These are phyloP conservation scores for Poecilia wingei DNA, from an alignment of 2,797 vertebrate genomes.

Conservation along the genomic window DNA sequence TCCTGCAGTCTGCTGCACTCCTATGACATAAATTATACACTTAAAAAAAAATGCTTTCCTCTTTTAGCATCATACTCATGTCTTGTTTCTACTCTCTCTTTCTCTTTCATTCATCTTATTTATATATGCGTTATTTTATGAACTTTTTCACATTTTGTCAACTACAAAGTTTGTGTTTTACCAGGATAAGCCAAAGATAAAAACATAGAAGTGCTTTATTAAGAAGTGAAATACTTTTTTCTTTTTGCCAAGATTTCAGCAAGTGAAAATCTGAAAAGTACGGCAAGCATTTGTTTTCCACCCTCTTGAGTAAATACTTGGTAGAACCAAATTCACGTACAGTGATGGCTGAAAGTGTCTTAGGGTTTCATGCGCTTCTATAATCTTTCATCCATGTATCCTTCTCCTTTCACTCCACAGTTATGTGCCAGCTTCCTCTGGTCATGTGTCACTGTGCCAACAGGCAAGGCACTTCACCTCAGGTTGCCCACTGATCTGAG, in stretches of 20 bases:
- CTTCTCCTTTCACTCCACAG: not conserved
- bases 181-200: not conserved
- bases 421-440: not conserved
- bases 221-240: not conserved
- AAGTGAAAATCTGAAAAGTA: not conserved
- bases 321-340: not conserved
- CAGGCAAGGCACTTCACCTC: not conserved
- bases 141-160: not conserved
- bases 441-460: not conserved
- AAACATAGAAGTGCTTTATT: not conserved
- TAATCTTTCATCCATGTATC: not conserved
- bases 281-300: not conserved
- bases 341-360: not conserved
- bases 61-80: not conserved
- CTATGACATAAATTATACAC: slow-evolving; percentile 48
- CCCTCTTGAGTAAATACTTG: not conserved
- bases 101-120: not conserved
- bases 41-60: slow-evolving; percentile 52
- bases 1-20: slow-evolving; percentile 39
- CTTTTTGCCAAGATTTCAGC: not conserved
- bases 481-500: not conserved
- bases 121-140: not conserved
- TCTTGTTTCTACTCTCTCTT: not conserved
- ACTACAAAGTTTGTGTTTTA: not conserved
- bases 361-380: not conserved